Evolutionary conservation across 2,888 invertebrate genomes (phyloP).

Genomic region (Acronicta psi): DNA sequence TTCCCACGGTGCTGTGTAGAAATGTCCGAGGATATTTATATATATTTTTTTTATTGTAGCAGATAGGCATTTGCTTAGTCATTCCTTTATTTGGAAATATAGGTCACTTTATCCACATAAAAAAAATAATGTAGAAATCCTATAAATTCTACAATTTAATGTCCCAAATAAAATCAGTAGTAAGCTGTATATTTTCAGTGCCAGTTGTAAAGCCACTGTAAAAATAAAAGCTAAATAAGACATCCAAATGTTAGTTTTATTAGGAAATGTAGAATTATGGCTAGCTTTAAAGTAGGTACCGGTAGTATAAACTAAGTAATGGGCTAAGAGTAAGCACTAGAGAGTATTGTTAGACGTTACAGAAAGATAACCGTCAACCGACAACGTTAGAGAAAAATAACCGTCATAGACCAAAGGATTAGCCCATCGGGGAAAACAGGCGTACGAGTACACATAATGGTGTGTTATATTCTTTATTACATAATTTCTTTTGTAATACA

Average conservation of each 20-base stretch:
- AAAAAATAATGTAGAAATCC: slow-evolving; percentile 10
- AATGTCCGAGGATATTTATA: too few relatives aligned
- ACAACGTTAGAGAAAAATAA: too few relatives aligned
- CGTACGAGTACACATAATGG: too few relatives aligned
- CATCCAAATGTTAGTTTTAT: slow-evolving; percentile 32
- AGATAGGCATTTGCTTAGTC: too few relatives aligned
- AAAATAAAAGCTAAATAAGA: slow-evolving; percentile 42
- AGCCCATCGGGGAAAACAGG: too few relatives aligned
- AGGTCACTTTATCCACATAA: neutral
- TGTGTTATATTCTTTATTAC: too few relatives aligned
- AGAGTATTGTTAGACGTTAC: too few relatives aligned
- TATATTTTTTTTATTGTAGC: too few relatives aligned
- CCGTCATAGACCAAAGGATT: too few relatives aligned
- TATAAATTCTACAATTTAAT: slow-evolving; percentile 20
- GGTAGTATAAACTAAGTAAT: neutral
- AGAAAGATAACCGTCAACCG: too few relatives aligned
- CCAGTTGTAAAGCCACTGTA: slow-evolving; percentile 36
- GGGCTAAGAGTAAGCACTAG: neutral
- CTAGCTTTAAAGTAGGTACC: slow-evolving; percentile 16
- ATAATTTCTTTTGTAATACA: too few relatives aligned
- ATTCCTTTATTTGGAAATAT: neutral
- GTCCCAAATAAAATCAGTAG: slow-evolving; percentile 17
- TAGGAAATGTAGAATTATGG: slow-evolving; percentile 22
- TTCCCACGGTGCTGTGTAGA: too few relatives aligned
- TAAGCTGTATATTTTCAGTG: slow-evolving; percentile 8